Base-by-base conservation (phyloP, 2,888 invertebrate species). In the Cataglyphis albicans region DNA sequence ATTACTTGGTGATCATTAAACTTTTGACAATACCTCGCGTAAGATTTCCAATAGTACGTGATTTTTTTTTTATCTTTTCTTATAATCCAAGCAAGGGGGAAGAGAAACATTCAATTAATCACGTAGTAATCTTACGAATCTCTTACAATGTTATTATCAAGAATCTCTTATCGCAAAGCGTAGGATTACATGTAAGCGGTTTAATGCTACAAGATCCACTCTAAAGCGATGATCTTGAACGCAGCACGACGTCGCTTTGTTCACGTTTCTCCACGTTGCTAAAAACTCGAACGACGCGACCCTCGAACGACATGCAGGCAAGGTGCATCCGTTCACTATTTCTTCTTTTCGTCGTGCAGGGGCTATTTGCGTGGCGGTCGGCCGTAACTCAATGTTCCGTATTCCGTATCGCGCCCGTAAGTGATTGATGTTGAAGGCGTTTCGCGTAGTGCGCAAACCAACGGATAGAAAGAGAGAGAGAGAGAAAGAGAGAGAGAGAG, bases 351-450 rank as follows among this genome's bases (percentile, higher is more conserved):
- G 32, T 44, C 7, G 78, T 32, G 44, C 12, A 25, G 35, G 1
- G 63, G 44, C 48, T 59, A 87, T 82, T 90, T 48, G 90, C 89
- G 87, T 90, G 91, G 89, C 70, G 35, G 78, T 82, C 41, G 32
- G 75, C 63, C 85, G 74, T 90, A 84, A 82, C 76, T 89, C 85
- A 75, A 65, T 57, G 82, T 81, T 78, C 80, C 85, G 86, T 88
- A 88, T 91, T 78, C 80, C 85, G 86, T 88, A 88, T 91, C 90
- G 86, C 82, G 73, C 59, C 21, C 55, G 75, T 81, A 82, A 83
- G 88, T 88, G 91, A 91, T 91, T 84, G 88, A 91, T 90, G 91
- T 87, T 78, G 82, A 84, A 89, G 88, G 88, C 84, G 86, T 88
- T 89, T 85, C 85, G 80, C 72, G 35, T 59, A 76, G 70, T 84